Evolutionary conservation across 1,140 invertebrate genomes (phyloP), one percentile per base, ranked within the genome.

Genomic region (Proctacanthus coquilletti): DNA sequence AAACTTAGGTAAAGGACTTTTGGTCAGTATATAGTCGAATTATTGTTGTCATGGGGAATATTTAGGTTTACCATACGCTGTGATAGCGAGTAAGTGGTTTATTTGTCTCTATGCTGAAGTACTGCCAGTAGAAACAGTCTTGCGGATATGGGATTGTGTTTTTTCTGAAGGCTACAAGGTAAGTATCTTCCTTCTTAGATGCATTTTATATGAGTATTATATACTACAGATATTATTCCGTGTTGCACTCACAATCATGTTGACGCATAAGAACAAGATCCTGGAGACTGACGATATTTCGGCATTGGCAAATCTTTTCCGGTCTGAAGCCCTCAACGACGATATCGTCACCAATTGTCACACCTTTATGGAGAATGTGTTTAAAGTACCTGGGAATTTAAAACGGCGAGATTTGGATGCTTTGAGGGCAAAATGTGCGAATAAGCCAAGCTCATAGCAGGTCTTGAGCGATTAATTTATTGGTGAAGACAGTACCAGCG

Each of bases 141-240:
- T 93, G 3, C 67, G 89, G 48, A 81, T 94, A 55, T 93, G 91
- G 91, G 92, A 97, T 60, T 92, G 87, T 50, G 64, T 96, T 29
- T 92, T 96, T 61, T 81, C 85, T 46, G 91, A 95, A 64, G 91
- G 92, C 15, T 82, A 79, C 25, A 95, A 91, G 59, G 70, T 83
- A 41, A 57, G 19, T 15, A 32, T 5, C 5, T 32, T 18, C 10
- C 9, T 18, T 18, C 11, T 18, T 35, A 35, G 15, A 18, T 17
- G 19, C 5, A 32, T 31, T 31, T 5, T 31, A 5, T 31, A 13
- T 6, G 6, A 13, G 14, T 13, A 33, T 9, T 33, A 20, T 15
- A 23, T n/a, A 14, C 40, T 40, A 6, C 31, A 65, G 50, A 55
- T 69, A 20, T 46, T 91, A 18, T 82, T 88, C 47, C 69, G 84